Evolutionary conservation across 1,140 invertebrate genomes (phyloP), one percentile per base, ranked within the genome.

Genomic region (Brachionus asplanchnoidis): DNA sequence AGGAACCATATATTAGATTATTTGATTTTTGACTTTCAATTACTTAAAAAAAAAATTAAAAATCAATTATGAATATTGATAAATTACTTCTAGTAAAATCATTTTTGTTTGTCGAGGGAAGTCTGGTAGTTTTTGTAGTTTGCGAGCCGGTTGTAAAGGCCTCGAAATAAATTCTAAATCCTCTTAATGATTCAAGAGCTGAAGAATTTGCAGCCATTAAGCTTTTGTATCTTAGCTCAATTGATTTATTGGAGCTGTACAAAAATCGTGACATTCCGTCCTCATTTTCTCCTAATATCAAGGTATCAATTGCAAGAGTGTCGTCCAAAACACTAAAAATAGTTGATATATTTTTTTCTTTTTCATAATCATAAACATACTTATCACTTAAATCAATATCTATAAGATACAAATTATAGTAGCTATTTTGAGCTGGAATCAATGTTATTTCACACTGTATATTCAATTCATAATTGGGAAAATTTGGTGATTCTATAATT

Each of bases 401-500:
- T 23, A 77, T 50, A 0, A 77, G 28, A 77, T 53, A 77, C 6
- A 77, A 50, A 9, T 77, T 77, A 50, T 26, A 26, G 12, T 26
- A 26, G 9, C 42, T 77, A 12, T 77, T 77, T 46, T 77, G 36
- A 7, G 20, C 17, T 50, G 73, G 73, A 26, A 28, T 77, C 26
- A 82, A 44, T 65, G 56, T 7, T 7, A 82, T 65, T 17, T 82
- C 53, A 36, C 79, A 82, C 17, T 44, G 12, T 65, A 65, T 28
- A 4, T 26, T 36, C 4, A 68, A 14, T 26, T 60, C 53, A 82
- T 82, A 82, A 20, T 42, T 46, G 11, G 79, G 79, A 82, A n/a
- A 82, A 23, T 68, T 68, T n/a, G 79, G 79, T 11, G 79, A 82
- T 20, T 60, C 36, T n/a, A 82, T 82, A 9, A 82, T 82, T 36